Base-by-base conservation (phyloP, 2,113 vertebrate genomes). In the Ovibos moschatus region DNA sequence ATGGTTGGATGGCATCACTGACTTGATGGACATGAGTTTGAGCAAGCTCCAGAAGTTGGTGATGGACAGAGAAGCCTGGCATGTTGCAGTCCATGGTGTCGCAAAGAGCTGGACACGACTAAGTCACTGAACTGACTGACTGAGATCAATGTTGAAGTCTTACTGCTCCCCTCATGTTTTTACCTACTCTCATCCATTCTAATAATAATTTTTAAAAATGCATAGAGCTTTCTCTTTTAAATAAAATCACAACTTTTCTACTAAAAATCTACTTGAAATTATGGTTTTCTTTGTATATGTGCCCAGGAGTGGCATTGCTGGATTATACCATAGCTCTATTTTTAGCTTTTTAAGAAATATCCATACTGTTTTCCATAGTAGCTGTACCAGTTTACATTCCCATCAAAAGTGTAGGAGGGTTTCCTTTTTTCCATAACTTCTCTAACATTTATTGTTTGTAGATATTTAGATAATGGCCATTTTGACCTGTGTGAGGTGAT, bases 61-160 rank as follows among this genome's bases (percentile, higher is more conserved):
- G n/a, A 71, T 71, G 19, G 19, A 6, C n/a, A 71, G 19, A 10
- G n/a, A 71, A 19, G 67, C n/a, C 67, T 40, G n/a, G 9, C 9
- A 23, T 71, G 64, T 10, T 71, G 67, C n/a, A 40, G 9, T 12
- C 67, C 2, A 40, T 40, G n/a, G 19, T 36, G n/a, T 40, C 0
- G 0, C 67, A 36, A 71, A 71, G n/a, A 36, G 19, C 2, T 71
- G n/a, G 64, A 21, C 17, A 71, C 0, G 2, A 36, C 19, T 36
- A 12, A 71, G n/a, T 23, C 17, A 71, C 64, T 36, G 9, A 71
- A 36, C 19, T 71, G 64, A 11, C 64, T 71, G 17, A 21, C 17
- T 67, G n/a, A 71, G 51, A 33, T 25, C 64, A 53, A 5, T 33
- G 5, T 19, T 7, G 7, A 6, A 78, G 6, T 33, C 12, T n/a